Percentiles rank a stretch among this genome's conserved stretches.
phyloP scores from a whole-genome alignment of 2,113 vertebrate genomes.

The Garra rufa region DNA sequence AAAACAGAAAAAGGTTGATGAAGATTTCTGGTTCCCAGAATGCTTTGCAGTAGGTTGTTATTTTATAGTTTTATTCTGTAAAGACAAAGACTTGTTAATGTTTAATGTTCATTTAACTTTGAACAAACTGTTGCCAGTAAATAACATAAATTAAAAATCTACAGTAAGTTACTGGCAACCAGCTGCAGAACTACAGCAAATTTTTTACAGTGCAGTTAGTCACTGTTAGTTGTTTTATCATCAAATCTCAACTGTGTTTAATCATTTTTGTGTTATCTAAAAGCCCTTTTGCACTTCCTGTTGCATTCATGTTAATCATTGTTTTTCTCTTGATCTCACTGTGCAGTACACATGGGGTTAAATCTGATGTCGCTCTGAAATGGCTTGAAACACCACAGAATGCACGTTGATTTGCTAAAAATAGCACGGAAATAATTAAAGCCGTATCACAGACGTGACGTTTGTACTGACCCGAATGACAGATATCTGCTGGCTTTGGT shows the following conservation, averaged over 20 bases:
- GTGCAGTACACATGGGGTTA: neutral
- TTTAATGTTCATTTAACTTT: no score
- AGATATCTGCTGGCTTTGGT: slow-evolving; percentile 13
- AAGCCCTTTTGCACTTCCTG: neutral
- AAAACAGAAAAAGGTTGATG: no score
- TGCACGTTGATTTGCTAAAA: slow-evolving; percentile 19
- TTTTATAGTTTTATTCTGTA: no score
- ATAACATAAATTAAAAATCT: no score
- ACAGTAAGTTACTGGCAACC: no score
- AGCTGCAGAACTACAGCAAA: no score
- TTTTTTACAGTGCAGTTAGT: no score
- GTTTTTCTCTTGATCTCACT: neutral
- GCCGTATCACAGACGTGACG: slow-evolving; percentile 13
- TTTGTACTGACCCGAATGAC: neutral
- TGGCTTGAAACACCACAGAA: slow-evolving; percentile 27
- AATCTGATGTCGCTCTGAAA: slow-evolving; percentile 19
- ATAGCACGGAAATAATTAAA: slow-evolving; percentile 35
- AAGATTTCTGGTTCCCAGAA: no score
- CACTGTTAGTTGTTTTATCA: neutral
- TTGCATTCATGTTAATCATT: neutral
- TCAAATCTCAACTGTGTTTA: neutral
- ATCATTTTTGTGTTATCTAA: neutral
- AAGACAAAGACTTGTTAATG: no score
- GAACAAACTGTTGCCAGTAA: no score
- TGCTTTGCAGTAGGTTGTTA: no score